Base-by-base conservation (phyloP, 2,888 invertebrate genomes). In the Dolomedes plantarius region DNA sequence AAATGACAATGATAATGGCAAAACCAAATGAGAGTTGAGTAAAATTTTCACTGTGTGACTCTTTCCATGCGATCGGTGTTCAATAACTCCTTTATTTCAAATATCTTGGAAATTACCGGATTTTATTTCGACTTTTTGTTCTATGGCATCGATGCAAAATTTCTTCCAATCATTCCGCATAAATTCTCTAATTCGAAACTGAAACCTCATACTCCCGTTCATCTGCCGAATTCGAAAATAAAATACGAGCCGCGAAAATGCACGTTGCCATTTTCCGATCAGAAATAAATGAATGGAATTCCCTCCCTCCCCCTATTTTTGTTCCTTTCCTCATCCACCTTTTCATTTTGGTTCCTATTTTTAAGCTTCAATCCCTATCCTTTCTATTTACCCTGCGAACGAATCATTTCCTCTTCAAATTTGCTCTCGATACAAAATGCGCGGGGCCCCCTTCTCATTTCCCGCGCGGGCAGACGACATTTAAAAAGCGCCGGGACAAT, bases 391-490 rank as follows among this genome's bases (percentile, higher is more conserved):
- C 56, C 23, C 5, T 11, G 19, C n/a, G 28, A 62, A 76, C 31
- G 76, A 72, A 82, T 71, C 64, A 76, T 76, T 82, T 83, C 76
- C 82, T 74, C 81, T 36, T 76, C 41, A 77, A 83, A 83, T 83
- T 83, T 64, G 71, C 76, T 72, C 64, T 62, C 75, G 68, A 78
- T 71, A 67, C 68, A 69, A 69, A 56, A 77, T 68, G 39, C 71
- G 73, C 46, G 28, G 11, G 11, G 28, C 62, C 31, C 56, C 41
- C 64, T 13, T 68, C 50, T 69, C 81, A 41, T 19, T 41, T 77
- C 74, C 16, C 50, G 27, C 3, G 41, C 32, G 27, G n/a, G 29
- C 46, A 67, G 65, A 71, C 27, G 71, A 62, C 74, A 74, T 56
- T 23, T 23, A 11, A 56, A 56, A 56, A 56, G 23, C 3, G 23